Conservation (phyloP, 2,888 invertebrate genomes). For the Empis livida region DNA sequence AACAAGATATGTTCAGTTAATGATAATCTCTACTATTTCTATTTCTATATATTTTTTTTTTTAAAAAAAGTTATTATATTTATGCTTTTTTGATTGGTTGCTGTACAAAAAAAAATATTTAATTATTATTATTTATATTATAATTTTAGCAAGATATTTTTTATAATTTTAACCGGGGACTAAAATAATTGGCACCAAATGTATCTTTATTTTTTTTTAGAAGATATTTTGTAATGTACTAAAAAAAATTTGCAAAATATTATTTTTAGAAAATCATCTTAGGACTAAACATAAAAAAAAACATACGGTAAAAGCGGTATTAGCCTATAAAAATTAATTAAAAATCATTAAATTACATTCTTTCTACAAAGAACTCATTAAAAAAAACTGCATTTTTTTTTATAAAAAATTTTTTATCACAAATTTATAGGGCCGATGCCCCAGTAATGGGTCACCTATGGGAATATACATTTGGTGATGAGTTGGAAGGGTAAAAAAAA, state of each 20-base stretch:
- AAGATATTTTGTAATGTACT: too few species aligned
- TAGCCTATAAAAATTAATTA: slow-evolving; percentile 5
- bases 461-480: slow-evolving; percentile 74
- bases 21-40: neutral
- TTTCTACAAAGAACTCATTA: neutral
- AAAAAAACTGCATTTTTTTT: neutral
- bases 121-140: too few species aligned
- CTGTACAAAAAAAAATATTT: too few species aligned
- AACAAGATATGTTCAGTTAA: neutral
- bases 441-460: slow-evolving; percentile 93
- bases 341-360: neutral
- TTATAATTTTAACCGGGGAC: too few species aligned
- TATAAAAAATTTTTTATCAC: too few species aligned
- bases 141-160: too few species aligned
- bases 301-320: slow-evolving; percentile 2
- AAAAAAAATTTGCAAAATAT: too few species aligned
- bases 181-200: too few species aligned
- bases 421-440: slow-evolving; percentile 80
- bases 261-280: neutral
- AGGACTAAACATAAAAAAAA: neutral
- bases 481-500: slow-evolving; percentile 39
- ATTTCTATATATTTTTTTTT: neutral
- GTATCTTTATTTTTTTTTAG: too few species aligned
- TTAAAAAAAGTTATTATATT: too few species aligned
- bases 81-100: too few species aligned